Conservation (phyloP, 2,797 vertebrate species). For the Calcarius lapponicus region DNA sequence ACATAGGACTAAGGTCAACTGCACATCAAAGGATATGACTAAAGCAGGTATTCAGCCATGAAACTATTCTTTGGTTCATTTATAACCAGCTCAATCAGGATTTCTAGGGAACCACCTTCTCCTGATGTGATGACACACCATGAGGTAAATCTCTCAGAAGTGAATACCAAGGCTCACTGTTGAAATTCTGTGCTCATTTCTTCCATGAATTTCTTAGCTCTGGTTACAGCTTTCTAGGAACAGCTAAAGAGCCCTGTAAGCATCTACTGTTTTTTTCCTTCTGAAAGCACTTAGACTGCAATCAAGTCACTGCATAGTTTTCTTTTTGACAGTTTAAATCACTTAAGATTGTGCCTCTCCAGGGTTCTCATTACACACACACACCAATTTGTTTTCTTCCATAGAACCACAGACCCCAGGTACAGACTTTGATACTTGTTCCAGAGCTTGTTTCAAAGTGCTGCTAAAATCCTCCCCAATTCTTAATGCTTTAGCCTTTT, state of each 20-base stretch:
- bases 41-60: background rate
- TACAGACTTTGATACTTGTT: background rate
- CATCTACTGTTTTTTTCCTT: background rate
- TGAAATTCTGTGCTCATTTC: background rate
- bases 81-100: background rate
- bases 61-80: background rate
- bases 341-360: background rate
- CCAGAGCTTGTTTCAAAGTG: background rate
- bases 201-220: background rate
- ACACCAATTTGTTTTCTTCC: background rate
- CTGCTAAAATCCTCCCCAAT: background rate
- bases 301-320: background rate
- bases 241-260: background rate
- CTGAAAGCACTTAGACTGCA: background rate
- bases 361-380: background rate
- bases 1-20: background rate
- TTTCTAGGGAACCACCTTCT: background rate
- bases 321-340: background rate
- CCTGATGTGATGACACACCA: background rate
- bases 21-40: background rate
- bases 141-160: background rate
- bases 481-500: background rate
- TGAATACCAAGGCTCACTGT: background rate
- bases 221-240: slow-evolving; percentile 3
- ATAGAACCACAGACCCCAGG: background rate